Evolutionary conservation across 1,140 invertebrate genomes (phyloP).

Genomic region (Calycopis cecrops): DNA sequence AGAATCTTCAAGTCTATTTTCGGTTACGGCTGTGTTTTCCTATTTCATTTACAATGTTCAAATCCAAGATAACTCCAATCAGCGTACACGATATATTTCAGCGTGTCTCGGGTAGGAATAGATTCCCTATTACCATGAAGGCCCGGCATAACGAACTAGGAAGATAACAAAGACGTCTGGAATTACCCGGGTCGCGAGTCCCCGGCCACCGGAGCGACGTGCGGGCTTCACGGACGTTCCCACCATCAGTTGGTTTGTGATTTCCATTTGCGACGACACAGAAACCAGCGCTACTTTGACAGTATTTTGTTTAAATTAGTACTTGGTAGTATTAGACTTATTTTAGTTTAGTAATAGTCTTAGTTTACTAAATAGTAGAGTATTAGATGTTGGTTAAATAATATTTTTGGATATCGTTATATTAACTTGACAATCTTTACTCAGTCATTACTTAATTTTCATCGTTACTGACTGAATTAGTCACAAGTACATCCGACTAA

Average conservation of each 20-base stretch:
- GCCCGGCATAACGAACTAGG: slow-evolving; percentile 27
- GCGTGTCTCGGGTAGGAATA: not conserved
- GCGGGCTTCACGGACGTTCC: slow-evolving; percentile 41
- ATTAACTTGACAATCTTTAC: too few species aligned
- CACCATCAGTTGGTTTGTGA: slow-evolving; percentile 38
- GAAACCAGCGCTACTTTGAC: not conserved
- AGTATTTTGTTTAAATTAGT: too few species aligned
- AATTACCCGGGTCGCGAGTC: slow-evolving; percentile 35
- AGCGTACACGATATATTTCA: too few species aligned
- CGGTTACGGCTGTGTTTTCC: not conserved
- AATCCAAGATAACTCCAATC: too few species aligned
- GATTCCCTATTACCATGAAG: slow-evolving; percentile 21
- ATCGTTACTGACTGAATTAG: too few species aligned
- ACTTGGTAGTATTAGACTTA: too few species aligned
- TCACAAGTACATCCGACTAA: too few species aligned
- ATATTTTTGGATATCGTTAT: too few species aligned
- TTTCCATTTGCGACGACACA: slow-evolving; percentile 32
- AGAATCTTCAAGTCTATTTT: not conserved
- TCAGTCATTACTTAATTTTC: too few species aligned
- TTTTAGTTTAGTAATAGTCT: too few species aligned
- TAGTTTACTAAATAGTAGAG: too few species aligned
- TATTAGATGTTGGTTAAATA: too few species aligned
- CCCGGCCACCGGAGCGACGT: slow-evolving; percentile 24
- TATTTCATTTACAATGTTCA: not conserved
- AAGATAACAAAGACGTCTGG: slow-evolving; percentile 38